These are phyloP conservation scores for Paracentrotus lividus DNA, from an alignment of 53 echinoderm and acorn worm species.

Conservation along the genomic window DNA sequence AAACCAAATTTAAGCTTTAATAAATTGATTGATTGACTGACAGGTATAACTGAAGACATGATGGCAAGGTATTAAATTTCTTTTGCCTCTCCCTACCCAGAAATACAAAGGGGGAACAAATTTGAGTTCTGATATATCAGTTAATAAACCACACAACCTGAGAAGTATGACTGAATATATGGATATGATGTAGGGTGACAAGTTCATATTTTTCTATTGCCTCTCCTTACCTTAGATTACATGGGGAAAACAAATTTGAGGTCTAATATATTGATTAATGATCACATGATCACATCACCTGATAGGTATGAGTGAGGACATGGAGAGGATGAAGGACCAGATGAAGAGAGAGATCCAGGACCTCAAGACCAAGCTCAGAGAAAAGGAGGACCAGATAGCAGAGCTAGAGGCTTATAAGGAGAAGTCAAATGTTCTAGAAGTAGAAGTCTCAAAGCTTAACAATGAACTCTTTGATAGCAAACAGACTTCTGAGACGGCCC, in stretches of 20 bases:
- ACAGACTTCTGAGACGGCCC: constrained; percentile 18
- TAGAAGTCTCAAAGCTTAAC: constrained; percentile 52
- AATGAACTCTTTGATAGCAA: constrained; percentile 20
- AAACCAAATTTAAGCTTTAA: too few relatives aligned
- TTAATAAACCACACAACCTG: too few relatives aligned
- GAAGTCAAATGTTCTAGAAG: constrained; percentile 12
- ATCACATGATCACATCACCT: constrained; percentile 19
- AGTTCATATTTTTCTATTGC: too few relatives aligned
- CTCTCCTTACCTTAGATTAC: too few relatives aligned
- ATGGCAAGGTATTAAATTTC: too few relatives aligned
- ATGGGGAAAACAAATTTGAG: background rate
- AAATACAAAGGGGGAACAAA: too few relatives aligned
- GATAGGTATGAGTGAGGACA: constrained; percentile 76
- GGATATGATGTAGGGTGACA: background rate
- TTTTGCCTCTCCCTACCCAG: too few relatives aligned
- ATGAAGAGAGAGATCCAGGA: constrained; percentile 74
- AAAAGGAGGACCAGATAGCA: constrained; percentile 53
- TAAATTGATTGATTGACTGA: too few relatives aligned
- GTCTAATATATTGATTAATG: background rate
- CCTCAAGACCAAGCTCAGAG: constrained; percentile 28
- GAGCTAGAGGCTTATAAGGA: constrained; percentile 57
- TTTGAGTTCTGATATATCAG: too few relatives aligned
- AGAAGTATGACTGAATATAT: background rate
- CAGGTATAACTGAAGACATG: too few relatives aligned
- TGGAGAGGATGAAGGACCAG: constrained; percentile 78